These are phyloP conservation scores for Actias luna DNA, from an alignment of 2,888 invertebrate genomes.

Conservation along the genomic window DNA sequence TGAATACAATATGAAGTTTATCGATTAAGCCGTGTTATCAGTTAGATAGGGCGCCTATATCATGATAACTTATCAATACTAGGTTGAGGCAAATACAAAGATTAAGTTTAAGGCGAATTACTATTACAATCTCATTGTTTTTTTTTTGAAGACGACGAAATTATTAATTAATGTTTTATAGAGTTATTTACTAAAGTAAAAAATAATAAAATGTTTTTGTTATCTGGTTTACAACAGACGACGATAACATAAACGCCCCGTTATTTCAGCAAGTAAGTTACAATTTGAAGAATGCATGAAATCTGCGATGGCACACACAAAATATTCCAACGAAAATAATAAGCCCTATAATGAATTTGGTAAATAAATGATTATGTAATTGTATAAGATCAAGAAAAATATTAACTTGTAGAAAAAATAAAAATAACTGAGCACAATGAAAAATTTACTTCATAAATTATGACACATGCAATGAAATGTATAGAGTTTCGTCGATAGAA, in stretches of 20 bases:
- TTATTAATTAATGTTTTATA: neutral
- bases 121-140: slow-evolving; percentile 20
- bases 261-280: neutral
- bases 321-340: neutral
- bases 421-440: neutral
- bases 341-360: neutral
- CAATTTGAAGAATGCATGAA: slow-evolving; percentile 21
- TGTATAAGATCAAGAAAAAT: neutral
- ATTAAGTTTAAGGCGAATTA: slow-evolving; percentile 34
- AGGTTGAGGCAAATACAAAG: slow-evolving; percentile 36
- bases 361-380: neutral
- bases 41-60: slow-evolving; percentile 43
- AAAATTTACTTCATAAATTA: neutral
- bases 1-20: slow-evolving; percentile 49
- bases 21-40: slow-evolving; percentile 50
- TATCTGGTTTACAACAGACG: neutral
- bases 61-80: slow-evolving; percentile 53
- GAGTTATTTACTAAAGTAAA: neutral
- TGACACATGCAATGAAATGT: neutral
- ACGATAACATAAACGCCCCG: neutral
- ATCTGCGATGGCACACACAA: slow-evolving; percentile 18
- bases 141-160: slow-evolving; percentile 1
- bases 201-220: neutral
- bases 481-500: neutral
- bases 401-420: neutral